phyloP scores from a whole-genome alignment of 2,113 vertebrate genomes.

The Heterocephalus glaber region DNA sequence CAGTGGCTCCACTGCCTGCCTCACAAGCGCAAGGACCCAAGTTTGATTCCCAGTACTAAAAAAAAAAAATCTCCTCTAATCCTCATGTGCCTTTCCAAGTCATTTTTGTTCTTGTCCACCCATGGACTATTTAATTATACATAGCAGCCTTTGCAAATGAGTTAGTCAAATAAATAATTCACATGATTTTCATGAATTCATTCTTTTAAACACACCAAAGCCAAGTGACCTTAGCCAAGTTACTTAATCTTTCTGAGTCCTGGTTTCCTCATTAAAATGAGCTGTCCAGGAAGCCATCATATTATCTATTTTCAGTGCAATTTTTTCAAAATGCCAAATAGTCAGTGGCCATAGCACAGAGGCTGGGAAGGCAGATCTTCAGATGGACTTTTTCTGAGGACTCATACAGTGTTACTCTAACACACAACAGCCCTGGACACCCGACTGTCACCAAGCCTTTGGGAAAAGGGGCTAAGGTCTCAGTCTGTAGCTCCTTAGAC shows the following conservation, averaged over 20 bases:
- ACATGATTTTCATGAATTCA: neutral
- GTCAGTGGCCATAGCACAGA: neutral
- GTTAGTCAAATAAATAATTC: slow-evolving; percentile 1
- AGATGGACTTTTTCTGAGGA: neutral
- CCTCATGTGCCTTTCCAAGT: neutral
- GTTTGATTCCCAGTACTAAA: too few relatives aligned
- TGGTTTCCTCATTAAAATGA: slow-evolving; percentile 26
- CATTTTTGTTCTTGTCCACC: neutral
- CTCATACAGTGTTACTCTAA: neutral
- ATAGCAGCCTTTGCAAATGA: slow-evolving; percentile 22
- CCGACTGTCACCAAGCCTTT: neutral
- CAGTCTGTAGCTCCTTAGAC: neutral
- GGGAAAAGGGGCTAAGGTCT: neutral
- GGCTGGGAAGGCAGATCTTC: neutral
- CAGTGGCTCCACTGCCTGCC: too few relatives aligned
- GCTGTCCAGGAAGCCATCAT: neutral
- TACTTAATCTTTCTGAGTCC: neutral
- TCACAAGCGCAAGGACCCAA: too few relatives aligned
- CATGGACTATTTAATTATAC: slow-evolving; percentile 28
- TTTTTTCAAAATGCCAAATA: neutral
- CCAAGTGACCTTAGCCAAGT: neutral
- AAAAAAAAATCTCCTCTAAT: neutral
- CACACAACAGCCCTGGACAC: accelerated
- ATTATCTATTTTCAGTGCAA: neutral
- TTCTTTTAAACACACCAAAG: neutral